Base-by-base conservation (phyloP, 2,888 invertebrate genomes). In the Aphrophora alni region DNA sequence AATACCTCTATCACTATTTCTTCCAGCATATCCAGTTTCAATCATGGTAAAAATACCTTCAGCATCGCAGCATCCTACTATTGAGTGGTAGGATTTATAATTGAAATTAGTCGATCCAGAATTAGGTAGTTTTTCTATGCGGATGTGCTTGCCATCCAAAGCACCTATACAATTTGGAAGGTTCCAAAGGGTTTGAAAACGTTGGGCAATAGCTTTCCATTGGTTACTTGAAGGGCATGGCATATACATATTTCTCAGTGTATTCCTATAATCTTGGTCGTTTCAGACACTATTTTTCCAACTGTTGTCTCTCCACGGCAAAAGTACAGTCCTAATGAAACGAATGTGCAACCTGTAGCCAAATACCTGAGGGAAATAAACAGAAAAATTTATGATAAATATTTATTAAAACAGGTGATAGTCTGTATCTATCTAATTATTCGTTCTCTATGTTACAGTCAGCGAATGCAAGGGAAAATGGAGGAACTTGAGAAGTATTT, bases 1-100 rank as follows among this genome's bases (percentile, higher is more conserved):
- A 74, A 87, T 84, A 26, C 85, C 85, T 27, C 85, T 86, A 85
- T 87, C 86, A 84, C 84, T 87, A 79, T 86, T 86, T 83, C 86
- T 78, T 25, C 86, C 86, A 81, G 85, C 84, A 81, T 81, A 85
- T 71, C 87, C 86, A 44, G 84, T 79, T 85, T 87, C 86, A 71
- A 87, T 84, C 38, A 85, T 83, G 7, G 84, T 86, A 82, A 87
- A 87, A 24, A 84, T 27, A 17, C 86, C 86, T 83, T 86, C 85
- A 26, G 86, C 86, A 83, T 86, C 86, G 75, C 86, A 84, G 44
- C 84, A 84, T 27, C 84, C 86, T 26, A 87, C 85, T 27, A 85
- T 85, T 7, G 86, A 86, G 82, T 86, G 85, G 77, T 84, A 80
- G 84, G 12, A 14, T 82, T 87, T 87, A 78, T 85, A 87, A 80